These are phyloP conservation scores for Brienomyrus longianalis DNA, from an alignment of 2,113 vertebrate genomes.

Conservation along the genomic window DNA sequence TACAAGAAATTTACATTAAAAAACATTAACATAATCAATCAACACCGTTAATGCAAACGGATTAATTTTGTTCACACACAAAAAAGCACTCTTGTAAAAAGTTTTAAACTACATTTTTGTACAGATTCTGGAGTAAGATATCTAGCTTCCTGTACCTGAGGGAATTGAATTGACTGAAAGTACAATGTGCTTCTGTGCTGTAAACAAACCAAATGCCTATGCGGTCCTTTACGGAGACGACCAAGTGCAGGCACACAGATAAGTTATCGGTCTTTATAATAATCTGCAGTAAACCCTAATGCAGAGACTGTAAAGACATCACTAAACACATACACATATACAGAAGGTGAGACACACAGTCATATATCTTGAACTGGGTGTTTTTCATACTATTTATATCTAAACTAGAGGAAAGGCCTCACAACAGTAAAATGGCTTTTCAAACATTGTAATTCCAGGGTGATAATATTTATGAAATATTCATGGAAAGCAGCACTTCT, in stretches of 20 bases:
- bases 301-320: not conserved
- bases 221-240: not conserved
- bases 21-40: not conserved
- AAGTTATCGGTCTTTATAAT: not conserved
- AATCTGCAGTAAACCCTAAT: not conserved
- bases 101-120: not conserved
- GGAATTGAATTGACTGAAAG: not conserved
- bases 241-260: not conserved
- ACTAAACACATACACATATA: not conserved
- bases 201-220: not conserved
- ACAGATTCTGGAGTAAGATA: not conserved
- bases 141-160: not conserved
- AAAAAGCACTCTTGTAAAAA: not conserved
- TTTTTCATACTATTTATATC: not conserved
- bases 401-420: not conserved
- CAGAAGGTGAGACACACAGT: not conserved
- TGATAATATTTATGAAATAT: not conserved
- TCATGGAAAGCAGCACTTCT: not conserved
- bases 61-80: not conserved
- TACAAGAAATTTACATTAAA: not conserved
- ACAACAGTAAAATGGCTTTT: not conserved
- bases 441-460: not conserved
- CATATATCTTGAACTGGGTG: not conserved
- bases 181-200: not conserved
- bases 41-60: not conserved